A percentile compares a stretch with the other conserved stretches of the same genome.
These are phyloP conservation scores for Anoplophora glabripennis DNA, from an alignment of 1,140 invertebrate species.

Conservation along the genomic window DNA sequence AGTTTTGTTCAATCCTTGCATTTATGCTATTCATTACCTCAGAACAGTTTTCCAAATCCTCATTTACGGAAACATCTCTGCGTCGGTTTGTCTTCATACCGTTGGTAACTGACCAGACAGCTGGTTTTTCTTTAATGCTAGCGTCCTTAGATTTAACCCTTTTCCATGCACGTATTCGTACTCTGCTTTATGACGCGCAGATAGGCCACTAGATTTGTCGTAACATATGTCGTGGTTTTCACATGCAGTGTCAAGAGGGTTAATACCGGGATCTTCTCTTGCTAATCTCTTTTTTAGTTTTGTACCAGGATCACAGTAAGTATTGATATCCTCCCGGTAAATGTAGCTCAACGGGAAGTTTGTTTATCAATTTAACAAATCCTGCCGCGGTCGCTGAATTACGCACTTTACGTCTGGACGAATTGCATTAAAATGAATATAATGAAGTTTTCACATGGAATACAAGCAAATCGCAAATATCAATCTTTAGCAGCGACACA, in stretches of 20 bases:
- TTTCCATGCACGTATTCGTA: conserved; percentile 42
- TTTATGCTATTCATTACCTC: no score
- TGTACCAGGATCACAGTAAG: conserved; percentile 37
- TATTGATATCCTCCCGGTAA: conserved; percentile 27
- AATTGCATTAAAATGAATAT: no score
- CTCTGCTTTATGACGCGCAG: conserved; percentile 46
- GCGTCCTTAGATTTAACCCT: conserved; percentile 45
- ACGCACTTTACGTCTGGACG: no score
- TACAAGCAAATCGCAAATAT: no score
- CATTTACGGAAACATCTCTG: no score
- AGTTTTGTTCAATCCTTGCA: no score
- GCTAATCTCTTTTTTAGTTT: conserved; percentile 26
- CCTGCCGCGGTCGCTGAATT: no score
- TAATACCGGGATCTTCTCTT: conserved; percentile 31
- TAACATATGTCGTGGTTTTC: conserved; percentile 37
- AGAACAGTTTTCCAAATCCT: no score
- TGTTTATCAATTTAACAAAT: conserved; percentile 35
- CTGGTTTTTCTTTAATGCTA: conserved; percentile 38
- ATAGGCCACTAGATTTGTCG: conserved; percentile 39
- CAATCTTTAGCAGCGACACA: no score
- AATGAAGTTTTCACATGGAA: no score
- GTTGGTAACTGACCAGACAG: conserved; percentile 20
- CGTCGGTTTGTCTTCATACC: not conserved
- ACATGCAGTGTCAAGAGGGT: conserved; percentile 34
- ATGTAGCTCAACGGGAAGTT: conserved; percentile 31